Conservation (phyloP, 1,140 invertebrate genomes). For the Anadara kagoshimensis region DNA sequence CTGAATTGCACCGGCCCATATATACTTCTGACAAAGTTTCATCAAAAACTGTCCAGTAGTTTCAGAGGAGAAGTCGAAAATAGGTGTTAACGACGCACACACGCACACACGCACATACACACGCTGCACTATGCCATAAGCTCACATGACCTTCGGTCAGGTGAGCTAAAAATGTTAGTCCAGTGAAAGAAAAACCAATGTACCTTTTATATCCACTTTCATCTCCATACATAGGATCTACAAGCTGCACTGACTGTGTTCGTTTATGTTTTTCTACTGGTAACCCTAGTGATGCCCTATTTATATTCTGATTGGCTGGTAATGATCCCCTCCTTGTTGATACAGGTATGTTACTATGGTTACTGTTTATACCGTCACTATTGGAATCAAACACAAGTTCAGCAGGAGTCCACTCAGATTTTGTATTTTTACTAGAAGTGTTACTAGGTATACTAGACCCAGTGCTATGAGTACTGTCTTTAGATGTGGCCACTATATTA, state of each 20-base stretch:
- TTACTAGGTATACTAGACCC: conserved; percentile 11
- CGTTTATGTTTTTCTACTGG: conserved; percentile 16
- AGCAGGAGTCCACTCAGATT: conserved; percentile 36
- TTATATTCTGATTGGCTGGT: conserved; percentile 8
- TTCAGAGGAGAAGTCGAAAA: no score
- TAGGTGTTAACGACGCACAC: no score
- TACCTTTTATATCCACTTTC: background rate
- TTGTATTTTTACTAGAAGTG: background rate
- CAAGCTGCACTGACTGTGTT: conserved; percentile 38
- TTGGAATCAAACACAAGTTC: conserved; percentile 23
- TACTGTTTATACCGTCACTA: conserved; percentile 4
- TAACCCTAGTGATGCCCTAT: conserved; percentile 11
- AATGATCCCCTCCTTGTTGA: conserved; percentile 33
- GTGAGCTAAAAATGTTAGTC: no score
- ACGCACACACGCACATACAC: no score
- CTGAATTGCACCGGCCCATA: no score
- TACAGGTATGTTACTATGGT: background rate
- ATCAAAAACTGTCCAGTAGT: no score
- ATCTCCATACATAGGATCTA: conserved; percentile 35
- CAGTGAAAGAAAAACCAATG: background rate
- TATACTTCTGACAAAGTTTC: no score
- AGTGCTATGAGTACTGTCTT: conserved; percentile 21
- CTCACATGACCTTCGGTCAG: no score
- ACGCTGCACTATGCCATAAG: no score
- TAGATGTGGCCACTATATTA: conserved; percentile 4